These are phyloP conservation scores for Therioaphis trifolii DNA, from an alignment of 2,888 invertebrate species.

Conservation along the genomic window DNA sequence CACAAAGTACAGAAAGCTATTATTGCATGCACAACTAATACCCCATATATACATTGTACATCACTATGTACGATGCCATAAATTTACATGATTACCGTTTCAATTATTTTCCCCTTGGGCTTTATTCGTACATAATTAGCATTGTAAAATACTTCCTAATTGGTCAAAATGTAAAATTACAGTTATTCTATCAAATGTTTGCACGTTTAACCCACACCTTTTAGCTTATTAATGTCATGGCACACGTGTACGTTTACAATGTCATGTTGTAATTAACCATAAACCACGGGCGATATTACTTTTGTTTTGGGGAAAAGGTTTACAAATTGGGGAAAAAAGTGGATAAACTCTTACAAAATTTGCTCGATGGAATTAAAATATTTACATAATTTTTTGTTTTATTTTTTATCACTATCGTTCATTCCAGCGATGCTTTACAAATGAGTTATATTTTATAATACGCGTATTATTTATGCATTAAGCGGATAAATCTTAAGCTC, in stretches of 20 bases:
- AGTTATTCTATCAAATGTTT: constrained; percentile 22
- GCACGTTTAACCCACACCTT: constrained; percentile 9
- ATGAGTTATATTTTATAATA: too few species aligned
- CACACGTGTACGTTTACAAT: neutral
- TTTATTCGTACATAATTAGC: constrained; percentile 34
- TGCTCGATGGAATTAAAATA: constrained; percentile 12
- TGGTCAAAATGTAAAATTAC: constrained; percentile 27
- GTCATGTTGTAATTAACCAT: constrained; percentile 26
- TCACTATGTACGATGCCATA: neutral
- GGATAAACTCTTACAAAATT: neutral
- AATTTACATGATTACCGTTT: constrained; percentile 40
- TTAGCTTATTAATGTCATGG: constrained; percentile 5
- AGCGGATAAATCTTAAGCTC: too few species aligned
- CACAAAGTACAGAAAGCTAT: constrained; percentile 2
- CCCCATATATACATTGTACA: neutral
- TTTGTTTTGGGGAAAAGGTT: neutral
- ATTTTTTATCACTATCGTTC: neutral
- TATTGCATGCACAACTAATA: neutral
- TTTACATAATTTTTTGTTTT: neutral
- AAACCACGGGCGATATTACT: neutral
- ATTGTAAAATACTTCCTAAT: constrained; percentile 41
- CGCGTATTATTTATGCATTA: too few species aligned
- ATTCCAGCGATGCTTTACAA: neutral
- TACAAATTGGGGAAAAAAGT: neutral
- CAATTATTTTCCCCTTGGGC: constrained; percentile 53